phyloP scores from a whole-genome alignment of 1,140 invertebrate species.

The Zaprionus taronus region DNA sequence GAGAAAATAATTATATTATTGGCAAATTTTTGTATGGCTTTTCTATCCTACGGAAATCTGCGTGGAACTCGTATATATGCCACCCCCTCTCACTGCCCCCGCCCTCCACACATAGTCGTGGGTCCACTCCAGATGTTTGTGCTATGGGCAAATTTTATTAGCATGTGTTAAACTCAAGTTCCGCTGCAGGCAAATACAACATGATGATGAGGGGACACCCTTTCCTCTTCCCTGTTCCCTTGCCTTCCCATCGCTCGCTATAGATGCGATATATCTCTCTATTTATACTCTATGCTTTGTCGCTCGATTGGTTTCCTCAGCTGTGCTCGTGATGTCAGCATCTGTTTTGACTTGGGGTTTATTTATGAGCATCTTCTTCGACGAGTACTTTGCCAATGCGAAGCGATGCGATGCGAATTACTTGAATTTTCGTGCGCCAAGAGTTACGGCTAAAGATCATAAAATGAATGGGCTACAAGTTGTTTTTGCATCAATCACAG shows the following conservation, averaged over 20 bases:
- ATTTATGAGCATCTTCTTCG: constrained; percentile 29
- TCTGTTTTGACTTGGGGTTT: constrained; percentile 31
- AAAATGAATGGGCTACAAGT: neutral
- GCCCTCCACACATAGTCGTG: neutral
- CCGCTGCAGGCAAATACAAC: constrained; percentile 16
- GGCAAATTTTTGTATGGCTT: constrained; percentile 42
- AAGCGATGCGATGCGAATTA: constrained; percentile 7
- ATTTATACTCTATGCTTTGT: constrained; percentile 19
- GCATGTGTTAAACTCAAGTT: constrained; percentile 37
- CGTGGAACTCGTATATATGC: constrained; percentile 31
- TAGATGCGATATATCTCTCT: neutral
- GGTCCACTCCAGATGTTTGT: constrained; percentile 32
- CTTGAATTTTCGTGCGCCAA: neutral
- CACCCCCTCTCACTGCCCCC: neutral
- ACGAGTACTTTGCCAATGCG: neutral
- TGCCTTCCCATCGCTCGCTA: neutral
- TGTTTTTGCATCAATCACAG: neutral
- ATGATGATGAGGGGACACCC: neutral
- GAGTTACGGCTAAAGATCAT: constrained; percentile 7
- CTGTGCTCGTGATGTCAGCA: constrained; percentile 49
- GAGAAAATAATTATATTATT: constrained; percentile 40
- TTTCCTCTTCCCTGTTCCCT: neutral
- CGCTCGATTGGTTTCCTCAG: constrained; percentile 43
- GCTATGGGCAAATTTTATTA: constrained; percentile 31
- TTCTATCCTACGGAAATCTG: constrained; percentile 2